Base-by-base conservation (phyloP, 1,140 invertebrate genomes). In the Thaumetopoea pityocampa region DNA sequence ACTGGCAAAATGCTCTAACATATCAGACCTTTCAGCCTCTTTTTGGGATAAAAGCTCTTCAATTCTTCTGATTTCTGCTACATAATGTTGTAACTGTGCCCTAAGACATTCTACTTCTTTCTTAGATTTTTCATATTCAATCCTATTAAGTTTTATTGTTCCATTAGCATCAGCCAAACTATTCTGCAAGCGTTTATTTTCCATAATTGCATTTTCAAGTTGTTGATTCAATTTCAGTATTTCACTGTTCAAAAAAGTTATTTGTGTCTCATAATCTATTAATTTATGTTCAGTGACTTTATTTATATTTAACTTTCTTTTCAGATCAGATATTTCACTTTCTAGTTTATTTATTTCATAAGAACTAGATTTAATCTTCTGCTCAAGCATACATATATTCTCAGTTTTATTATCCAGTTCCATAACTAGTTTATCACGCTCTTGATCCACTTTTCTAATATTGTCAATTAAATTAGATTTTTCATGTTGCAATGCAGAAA, bases 1-100 rank as follows among this genome's bases (percentile, higher is more conserved):
- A 64, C 88, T 89, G 45, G 89, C 87, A 70, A 91, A 92, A 40
- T 92, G 90, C 70, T 92, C 90, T 43, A 92, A 58, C 88, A 93
- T 89, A 58, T 92, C 90, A 20, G 87, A 88, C 49, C 91, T 86
- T 69, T 92, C 91, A 18, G 88, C 87, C 67, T 93, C 90, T 83
- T 92, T 92, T 46, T 88, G 85, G 29, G 87, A 88, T 7, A 92
- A 67, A 15, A 91, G 62, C 35, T 93, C 91, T 66, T 92, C 91
- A 45, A 90, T 88, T 45, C 90, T 80, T 53, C 89, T 88, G 5
- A 93, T 88, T 85, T 92, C 90, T 54, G 87, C 87, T 6, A 92
- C 90, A 70, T 93, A 93, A 58, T 90, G 90, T 56, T 92, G 91
- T 46, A 92, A 67, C 56, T 93, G 91, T 46, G 87, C 85, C 65